phyloP scores from a whole-genome alignment of 2,113 vertebrate species.

The Fukomys damarensis region DNA sequence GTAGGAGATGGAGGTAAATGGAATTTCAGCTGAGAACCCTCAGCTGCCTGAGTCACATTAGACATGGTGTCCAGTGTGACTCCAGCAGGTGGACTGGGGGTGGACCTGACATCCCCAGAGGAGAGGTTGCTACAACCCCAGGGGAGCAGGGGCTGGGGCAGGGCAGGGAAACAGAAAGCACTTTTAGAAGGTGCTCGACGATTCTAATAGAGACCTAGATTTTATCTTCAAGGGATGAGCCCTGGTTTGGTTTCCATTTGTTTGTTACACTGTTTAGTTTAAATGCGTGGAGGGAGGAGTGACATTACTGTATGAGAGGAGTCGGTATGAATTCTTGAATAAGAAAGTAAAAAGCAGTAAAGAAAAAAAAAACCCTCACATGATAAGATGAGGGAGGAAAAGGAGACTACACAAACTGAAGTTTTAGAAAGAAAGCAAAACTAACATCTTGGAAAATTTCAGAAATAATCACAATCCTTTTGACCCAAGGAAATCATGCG shows the following conservation, averaged over 20 bases:
- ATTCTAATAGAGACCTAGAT: neutral
- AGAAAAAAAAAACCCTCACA: neutral
- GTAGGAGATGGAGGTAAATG: neutral
- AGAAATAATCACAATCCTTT: neutral
- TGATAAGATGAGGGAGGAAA: neutral
- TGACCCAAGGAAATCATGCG: neutral
- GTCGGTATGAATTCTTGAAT: neutral
- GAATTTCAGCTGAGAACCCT: neutral
- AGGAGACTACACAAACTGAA: neutral
- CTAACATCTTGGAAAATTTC: neutral
- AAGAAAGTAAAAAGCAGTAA: neutral
- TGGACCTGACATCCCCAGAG: neutral
- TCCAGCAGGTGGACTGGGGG: neutral
- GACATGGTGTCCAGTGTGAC: neutral
- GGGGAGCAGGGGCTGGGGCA: no score
- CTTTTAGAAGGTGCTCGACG: neutral
- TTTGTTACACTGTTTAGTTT: neutral
- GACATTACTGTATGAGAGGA: neutral
- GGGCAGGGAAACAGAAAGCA: neutral
- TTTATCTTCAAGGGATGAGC: neutral
- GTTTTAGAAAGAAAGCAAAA: neutral
- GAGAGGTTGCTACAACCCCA: neutral
- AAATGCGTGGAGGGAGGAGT: neutral
- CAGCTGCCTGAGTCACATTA: neutral
- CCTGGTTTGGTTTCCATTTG: neutral